A percentile compares a stretch with the other conserved stretches of the same genome.
These are phyloP conservation scores for Lethenteron camtschaticum DNA, from an alignment of 2,113 vertebrate species.

Conservation along the genomic window DNA sequence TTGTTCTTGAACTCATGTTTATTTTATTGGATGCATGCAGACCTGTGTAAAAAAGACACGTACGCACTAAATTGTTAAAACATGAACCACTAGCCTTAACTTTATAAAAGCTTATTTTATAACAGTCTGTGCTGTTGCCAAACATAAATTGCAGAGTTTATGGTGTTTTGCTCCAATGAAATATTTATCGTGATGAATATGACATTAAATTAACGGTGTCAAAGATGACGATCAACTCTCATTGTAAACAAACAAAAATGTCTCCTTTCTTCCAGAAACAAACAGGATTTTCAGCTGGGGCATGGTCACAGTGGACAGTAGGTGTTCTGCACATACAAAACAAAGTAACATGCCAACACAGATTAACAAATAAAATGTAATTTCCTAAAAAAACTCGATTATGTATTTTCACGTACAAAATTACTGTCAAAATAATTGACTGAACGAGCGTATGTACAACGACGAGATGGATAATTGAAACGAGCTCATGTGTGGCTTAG, in stretches of 20 bases:
- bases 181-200: too few relatives aligned
- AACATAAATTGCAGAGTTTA: too few relatives aligned
- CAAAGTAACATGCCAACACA: constrained; percentile 15
- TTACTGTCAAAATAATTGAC: constrained; percentile 2
- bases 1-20: too few relatives aligned
- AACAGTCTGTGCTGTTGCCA: too few relatives aligned
- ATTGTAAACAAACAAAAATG: background rate
- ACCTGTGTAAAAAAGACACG: too few relatives aligned
- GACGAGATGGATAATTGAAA: background rate
- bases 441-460: background rate
- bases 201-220: too few relatives aligned
- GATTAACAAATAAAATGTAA: background rate
- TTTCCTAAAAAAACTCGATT: background rate
- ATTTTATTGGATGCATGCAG: too few relatives aligned
- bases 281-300: constrained; percentile 18
- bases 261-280: constrained; percentile 13
- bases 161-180: too few relatives aligned
- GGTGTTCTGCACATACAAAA: constrained; percentile 14
- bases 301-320: constrained; percentile 21
- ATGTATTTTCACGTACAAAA: background rate
- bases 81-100: too few relatives aligned
- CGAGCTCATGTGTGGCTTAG: background rate
- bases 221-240: too few relatives aligned
- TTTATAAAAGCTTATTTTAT: too few relatives aligned
- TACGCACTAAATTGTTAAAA: too few relatives aligned